phyloP scores from a whole-genome alignment of 2,113 vertebrate species.

The Sterrhoptilus dennistouni region DNA sequence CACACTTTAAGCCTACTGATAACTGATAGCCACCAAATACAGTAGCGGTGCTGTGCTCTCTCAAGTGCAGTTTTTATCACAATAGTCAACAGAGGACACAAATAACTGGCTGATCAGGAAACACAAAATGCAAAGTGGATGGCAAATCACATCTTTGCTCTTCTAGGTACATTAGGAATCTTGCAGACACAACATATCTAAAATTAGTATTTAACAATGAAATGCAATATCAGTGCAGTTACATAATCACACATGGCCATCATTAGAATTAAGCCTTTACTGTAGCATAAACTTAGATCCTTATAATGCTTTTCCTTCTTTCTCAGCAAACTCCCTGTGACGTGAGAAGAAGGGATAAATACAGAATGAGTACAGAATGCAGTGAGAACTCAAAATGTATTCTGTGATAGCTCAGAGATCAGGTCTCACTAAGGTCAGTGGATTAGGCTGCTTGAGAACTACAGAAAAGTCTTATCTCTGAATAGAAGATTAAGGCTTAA shows the following conservation, averaged over 20 bases:
- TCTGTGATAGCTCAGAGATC: background rate
- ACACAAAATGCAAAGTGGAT: background rate
- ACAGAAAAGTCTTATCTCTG: background rate
- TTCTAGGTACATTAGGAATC: background rate
- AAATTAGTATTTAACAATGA: background rate
- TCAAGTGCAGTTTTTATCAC: background rate
- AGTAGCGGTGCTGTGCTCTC: background rate
- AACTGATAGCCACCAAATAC: background rate
- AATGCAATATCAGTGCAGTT: background rate
- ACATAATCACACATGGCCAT: background rate
- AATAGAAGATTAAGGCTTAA: background rate
- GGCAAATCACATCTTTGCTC: background rate
- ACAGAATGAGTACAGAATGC: background rate
- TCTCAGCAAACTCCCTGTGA: background rate
- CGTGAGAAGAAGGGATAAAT: background rate
- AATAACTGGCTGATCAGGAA: background rate
- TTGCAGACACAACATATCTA: background rate
- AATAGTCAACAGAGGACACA: background rate
- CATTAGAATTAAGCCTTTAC: background rate
- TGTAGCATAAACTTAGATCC: background rate
- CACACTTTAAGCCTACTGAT: background rate
- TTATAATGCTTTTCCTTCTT: background rate
- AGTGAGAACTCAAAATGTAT: background rate
- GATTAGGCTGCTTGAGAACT: background rate
- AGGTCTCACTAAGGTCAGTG: background rate